Evolutionary conservation across 2,797 vertebrate genomes (phyloP), one percentile per base, ranked within the genome.

Genomic region (Momotus momota): DNA sequence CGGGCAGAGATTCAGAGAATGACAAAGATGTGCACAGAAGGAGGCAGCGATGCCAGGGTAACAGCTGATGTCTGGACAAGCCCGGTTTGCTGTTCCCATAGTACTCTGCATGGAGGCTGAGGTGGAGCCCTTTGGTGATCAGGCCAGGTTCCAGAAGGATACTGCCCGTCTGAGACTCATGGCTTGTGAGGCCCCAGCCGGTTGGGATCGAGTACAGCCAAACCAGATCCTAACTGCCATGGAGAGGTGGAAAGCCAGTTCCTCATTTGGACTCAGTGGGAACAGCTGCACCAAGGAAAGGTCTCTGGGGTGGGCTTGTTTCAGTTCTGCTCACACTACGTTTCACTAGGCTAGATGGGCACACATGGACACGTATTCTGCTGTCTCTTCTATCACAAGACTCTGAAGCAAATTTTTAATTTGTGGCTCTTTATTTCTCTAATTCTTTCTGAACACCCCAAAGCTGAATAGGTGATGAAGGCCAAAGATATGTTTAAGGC

Each of bases 11-110:
- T 81, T 94, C 82, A 88, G 80, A 45, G 88, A 96, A 84, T 73
- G 91, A 91, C 93, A 94, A 70, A 96, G 77, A 77, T 87, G 40
- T 6, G 52, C 81, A 60, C 73, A 84, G 86, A 79, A 55, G 66
- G 86, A 91, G 69, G 52, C 81, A 84, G 73, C 0, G 2, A 67
- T 96, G 91, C 93, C 91, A 91, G 85, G 73, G 43, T 91, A 95
- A 84, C 91, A 96, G 91, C 91, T 96, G 94, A 83, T 94, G 49
- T 71, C 94, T 90, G 94, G 78, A 92, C 49, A 86, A 91, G 79
- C 86, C 67, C 41, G 14, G 69, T 87, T 91, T 90, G 73, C 86
- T 25, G 17, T 82, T 96, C 55, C 83, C 0, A 0, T 73, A 26
- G 2, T 31, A 13, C 58, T 67, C 33, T 35, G 57, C 0, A 0